phyloP scores from a whole-genome alignment of 2,888 invertebrate genomes.

The Drosophila nr. fundita region DNA sequence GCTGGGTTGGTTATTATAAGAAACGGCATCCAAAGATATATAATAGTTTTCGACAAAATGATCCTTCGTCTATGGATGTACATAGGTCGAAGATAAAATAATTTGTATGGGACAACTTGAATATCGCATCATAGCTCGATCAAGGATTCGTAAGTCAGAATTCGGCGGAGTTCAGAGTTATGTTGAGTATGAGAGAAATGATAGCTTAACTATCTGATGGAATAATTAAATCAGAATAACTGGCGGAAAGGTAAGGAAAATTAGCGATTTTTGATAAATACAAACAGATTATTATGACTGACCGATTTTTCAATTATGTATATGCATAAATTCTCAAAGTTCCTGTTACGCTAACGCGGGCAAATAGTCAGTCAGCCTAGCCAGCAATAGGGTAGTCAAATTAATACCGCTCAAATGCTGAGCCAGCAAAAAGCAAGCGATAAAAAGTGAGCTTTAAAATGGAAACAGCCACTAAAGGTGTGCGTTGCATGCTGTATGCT shows the following conservation, averaged over 20 bases:
- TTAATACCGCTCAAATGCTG: constrained; percentile 58
- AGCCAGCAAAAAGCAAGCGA: constrained; percentile 53
- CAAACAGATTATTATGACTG: background rate
- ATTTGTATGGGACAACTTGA: background rate
- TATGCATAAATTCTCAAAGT: background rate
- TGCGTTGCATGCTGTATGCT: background rate
- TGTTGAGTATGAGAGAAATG: background rate
- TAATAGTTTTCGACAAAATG: background rate
- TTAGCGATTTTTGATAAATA: background rate
- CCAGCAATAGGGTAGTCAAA: constrained; percentile 44
- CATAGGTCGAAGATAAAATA: background rate
- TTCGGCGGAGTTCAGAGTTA: background rate
- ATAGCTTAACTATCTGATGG: background rate
- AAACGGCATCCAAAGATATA: background rate
- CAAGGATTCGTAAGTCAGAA: background rate
- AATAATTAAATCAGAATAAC: background rate
- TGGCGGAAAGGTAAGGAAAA: background rate
- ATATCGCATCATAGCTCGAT: background rate
- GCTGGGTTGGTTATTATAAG: background rate
- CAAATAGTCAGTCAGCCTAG: background rate
- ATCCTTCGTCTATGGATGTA: background rate
- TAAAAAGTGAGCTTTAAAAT: constrained; percentile 58
- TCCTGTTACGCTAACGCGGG: background rate
- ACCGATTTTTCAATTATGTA: background rate
- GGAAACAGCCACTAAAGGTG: constrained; percentile 47